Conservation (phyloP, 2,113 vertebrate species). For the Pachycephala philippinensis region DNA sequence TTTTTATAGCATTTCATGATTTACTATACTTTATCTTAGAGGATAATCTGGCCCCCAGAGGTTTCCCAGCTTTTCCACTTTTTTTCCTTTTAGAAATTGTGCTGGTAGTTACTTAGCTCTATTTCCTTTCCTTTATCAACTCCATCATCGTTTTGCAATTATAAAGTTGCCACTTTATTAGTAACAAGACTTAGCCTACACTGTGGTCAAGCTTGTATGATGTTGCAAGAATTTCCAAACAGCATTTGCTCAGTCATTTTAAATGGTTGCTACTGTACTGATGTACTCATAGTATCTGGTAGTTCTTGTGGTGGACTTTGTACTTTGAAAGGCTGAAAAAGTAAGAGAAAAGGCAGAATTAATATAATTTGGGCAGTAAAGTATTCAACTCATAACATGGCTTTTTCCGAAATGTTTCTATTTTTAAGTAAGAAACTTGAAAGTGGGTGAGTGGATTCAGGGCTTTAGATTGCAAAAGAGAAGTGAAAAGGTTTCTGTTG, state of each 20-base stretch:
- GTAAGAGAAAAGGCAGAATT: neutral
- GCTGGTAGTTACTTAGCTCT: neutral
- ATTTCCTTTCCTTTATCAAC: neutral
- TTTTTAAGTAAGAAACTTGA: neutral
- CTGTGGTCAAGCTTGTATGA: neutral
- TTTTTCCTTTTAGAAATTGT: neutral
- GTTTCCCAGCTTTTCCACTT: neutral
- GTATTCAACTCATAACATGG: neutral
- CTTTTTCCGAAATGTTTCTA: neutral
- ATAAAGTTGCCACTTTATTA: neutral
- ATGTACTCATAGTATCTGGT: neutral
- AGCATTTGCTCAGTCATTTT: neutral
- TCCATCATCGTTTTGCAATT: neutral
- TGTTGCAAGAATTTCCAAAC: neutral
- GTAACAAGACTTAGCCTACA: neutral
- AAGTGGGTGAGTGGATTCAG: neutral
- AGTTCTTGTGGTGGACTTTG: neutral
- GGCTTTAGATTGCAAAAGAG: neutral
- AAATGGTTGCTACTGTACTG: neutral
- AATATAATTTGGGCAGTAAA: neutral
- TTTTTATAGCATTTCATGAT: neutral
- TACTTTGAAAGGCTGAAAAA: neutral
- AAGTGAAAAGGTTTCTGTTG: neutral
- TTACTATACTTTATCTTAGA: neutral
- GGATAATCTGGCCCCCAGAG: neutral